These are phyloP conservation scores for Trichonephila clavipes DNA, from an alignment of 1,140 invertebrate species.

Conservation along the genomic window DNA sequence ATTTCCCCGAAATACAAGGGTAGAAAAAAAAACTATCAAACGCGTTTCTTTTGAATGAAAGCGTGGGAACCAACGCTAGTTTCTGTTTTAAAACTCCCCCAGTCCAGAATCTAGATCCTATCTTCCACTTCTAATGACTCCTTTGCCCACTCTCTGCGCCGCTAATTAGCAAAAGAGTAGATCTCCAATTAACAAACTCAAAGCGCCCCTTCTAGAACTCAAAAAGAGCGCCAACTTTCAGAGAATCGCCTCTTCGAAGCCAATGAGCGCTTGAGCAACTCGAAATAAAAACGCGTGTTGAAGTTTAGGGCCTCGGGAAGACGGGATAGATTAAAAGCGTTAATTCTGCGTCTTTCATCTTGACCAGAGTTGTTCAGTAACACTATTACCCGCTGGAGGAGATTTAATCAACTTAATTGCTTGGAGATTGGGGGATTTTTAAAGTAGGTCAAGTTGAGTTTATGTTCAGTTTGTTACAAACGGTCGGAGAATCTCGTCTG, in stretches of 20 bases:
- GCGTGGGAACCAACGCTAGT: neutral
- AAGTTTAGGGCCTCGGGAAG: neutral
- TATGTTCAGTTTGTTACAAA: neutral
- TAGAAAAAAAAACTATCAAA: neutral
- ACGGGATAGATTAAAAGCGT: neutral
- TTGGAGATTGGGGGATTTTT: neutral
- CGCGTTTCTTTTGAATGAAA: neutral
- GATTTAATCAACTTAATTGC: slow-evolving; percentile 14
- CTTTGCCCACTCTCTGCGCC: neutral
- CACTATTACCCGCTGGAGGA: neutral
- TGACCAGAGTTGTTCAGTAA: neutral
- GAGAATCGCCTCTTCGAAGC: neutral
- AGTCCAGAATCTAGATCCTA: neutral
- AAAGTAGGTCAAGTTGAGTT: slow-evolving; percentile 19
- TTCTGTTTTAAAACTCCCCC: neutral
- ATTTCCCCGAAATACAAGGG: neutral
- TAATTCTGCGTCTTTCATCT: neutral
- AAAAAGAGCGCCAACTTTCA: neutral
- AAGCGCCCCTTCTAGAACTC: neutral
- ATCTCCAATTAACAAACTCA: slow-evolving; percentile 6
- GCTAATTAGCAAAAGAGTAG: neutral
- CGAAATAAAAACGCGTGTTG: neutral
- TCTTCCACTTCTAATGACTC: slow-evolving; percentile 6
- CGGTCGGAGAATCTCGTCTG: too few species aligned
- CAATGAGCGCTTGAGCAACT: neutral